phyloP scores from a whole-genome alignment of 1,140 invertebrate species.

The Andrena cerasifolii region DNA sequence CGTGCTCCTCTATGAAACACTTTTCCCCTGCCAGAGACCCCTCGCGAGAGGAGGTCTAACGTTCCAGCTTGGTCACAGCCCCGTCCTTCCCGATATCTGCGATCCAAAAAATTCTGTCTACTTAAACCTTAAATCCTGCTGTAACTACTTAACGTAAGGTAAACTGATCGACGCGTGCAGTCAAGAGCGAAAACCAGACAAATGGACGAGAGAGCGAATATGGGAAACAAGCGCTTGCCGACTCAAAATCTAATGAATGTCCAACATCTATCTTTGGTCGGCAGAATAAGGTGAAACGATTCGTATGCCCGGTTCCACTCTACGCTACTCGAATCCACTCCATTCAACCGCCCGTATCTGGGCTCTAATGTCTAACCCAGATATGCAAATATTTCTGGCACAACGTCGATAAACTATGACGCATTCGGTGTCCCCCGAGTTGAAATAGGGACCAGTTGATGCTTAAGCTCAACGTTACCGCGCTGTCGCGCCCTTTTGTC shows the following conservation, averaged over 20 bases:
- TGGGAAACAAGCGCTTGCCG: too few relatives aligned
- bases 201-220: too few relatives aligned
- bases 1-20: slow-evolving; percentile 50
- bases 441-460: too few relatives aligned
- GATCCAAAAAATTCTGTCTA: background rate
- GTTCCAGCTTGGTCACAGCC: slow-evolving; percentile 50
- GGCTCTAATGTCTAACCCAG: slow-evolving; percentile 50
- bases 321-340: background rate
- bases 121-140: background rate
- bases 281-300: too few relatives aligned
- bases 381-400: slow-evolving; percentile 61
- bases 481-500: background rate
- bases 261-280: too few relatives aligned
- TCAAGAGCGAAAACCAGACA: too few relatives aligned
- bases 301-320: background rate
- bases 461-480: background rate
- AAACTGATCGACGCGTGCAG: too few relatives aligned
- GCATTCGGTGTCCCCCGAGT: background rate
- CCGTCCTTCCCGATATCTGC: slow-evolving; percentile 34
- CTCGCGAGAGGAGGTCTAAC: slow-evolving; percentile 45
- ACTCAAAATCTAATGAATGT: too few relatives aligned
- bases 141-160: too few relatives aligned
- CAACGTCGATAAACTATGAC: slow-evolving; percentile 35
- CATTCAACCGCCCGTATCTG: slow-evolving; percentile 43
- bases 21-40: slow-evolving; percentile 29